phyloP scores from a whole-genome alignment of 2,797 vertebrate genomes.

The Gymnoscopelus braueri region DNA sequence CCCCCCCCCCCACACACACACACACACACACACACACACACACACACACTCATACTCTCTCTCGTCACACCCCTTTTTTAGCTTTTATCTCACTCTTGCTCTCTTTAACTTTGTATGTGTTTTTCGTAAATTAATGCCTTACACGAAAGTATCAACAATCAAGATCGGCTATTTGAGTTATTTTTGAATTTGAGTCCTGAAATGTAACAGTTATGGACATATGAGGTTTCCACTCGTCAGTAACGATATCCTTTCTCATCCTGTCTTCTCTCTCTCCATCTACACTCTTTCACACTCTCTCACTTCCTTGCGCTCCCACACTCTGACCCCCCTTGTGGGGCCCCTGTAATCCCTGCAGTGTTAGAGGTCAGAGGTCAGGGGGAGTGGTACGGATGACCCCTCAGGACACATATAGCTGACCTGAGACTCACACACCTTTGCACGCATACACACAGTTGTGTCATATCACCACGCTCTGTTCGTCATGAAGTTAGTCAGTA shows the following conservation, averaged over 20 bases:
- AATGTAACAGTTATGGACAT: no score
- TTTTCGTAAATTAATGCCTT: no score
- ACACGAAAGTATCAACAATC: no score
- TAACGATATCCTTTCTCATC: constrained; percentile 1
- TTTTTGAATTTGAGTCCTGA: no score
- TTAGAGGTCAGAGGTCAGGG: constrained; percentile 54
- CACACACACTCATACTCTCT: constrained; percentile 21
- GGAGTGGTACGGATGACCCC: constrained; percentile 38
- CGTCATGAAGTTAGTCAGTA: neutral
- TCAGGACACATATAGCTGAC: constrained; percentile 34
- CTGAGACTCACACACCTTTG: neutral
- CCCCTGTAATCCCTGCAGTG: constrained; percentile 57
- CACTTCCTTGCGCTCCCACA: constrained; percentile 20
- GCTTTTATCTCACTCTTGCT: no score
- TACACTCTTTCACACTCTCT: neutral
- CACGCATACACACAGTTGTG: neutral
- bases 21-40: constrained; percentile 43
- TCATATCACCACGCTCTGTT: neutral
- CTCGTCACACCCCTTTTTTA: neutral
- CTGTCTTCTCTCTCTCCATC: neutral
- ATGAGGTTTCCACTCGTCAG: no score
- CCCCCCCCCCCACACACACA: constrained; percentile 40
- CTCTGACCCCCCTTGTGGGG: constrained; percentile 33
- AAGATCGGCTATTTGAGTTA: no score
- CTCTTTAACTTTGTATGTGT: no score